Base-by-base conservation (phyloP, 2,888 invertebrate species). In the Caenorhabditis becei region DNA sequence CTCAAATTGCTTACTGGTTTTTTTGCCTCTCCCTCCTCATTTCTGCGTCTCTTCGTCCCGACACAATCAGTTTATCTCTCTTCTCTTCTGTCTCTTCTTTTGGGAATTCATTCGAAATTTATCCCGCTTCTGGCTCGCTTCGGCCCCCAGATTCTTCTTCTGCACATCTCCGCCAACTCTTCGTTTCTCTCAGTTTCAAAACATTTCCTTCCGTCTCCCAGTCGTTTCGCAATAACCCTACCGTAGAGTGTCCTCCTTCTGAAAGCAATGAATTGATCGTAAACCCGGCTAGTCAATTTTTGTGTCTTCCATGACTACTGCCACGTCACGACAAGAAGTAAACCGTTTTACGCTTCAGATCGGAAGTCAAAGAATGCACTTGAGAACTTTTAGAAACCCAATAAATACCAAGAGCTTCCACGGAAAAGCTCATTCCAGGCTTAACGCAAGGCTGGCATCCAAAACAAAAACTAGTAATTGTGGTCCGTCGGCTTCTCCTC, bases 211-310 rank as follows among this genome's bases (percentile, higher is more conserved):
- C 28, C 14, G 35, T 26, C 0, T 69, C n/a, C n/a, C 44, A n/a
- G 8, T 49, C 53, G 53, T 75, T 75, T 75, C 67, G 66, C 54
- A 75, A 66, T 62, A 53, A 54, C 35, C 51, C 18, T 70, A 70
- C 62, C 1, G 37, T 58, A 58, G 41, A 53, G 37, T 65, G 47
- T 5, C 62, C 54, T 20, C 47, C 28, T 41, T 66, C 51, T 41
- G 24, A n/a, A 54, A 35, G 28, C 28, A 56, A 56, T 69, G 32
- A 49, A 58, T 18, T 5, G 44, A 56, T 69, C 59, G 69, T 69
- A 69, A 69, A 69, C 59, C 28, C 54, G 26, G n/a, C 53, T 24
- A 53, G 32, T 32, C 32, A 10, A 10, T 32, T 32, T 32, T 32
- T 32, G 5, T 32, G 32, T n/a, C n/a, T n/a, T n/a, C n/a, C n/a